Base-by-base conservation (phyloP, 2,888 invertebrate genomes). In the Plebejus melissa region DNA sequence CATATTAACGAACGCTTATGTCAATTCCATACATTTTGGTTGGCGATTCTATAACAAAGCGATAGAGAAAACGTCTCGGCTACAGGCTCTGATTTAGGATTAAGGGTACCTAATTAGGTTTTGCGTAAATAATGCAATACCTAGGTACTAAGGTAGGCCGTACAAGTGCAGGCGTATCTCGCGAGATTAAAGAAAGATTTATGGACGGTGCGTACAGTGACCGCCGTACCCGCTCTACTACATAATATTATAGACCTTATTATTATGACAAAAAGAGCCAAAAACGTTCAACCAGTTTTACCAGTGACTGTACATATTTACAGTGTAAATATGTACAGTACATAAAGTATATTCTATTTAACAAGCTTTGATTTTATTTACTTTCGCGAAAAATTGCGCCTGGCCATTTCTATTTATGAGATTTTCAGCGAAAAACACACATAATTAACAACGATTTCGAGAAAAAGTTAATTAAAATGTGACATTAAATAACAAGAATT, bases 381-480 rank as follows among this genome's bases (percentile, higher is more conserved):
- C 13, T 36, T 72, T 72, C 11, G 50, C 36, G 54, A 22, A 72
- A 50, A 50, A 72, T 28, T 50, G 32, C 32, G 6, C 32, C 16
- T 22, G 46, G 71, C 28, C 50, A 46, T 50, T 50, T 72, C 50
- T 72, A 72, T 72, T 72, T 72, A 50, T 72, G 50, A 72, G 32
- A 46, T 50, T 65, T 65, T 36, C 5, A 32, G 16, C 32, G 65
- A 65, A 36, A 36, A 65, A 41, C 41, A 41, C 28, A 41, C 38
- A 7, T 38, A 41, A 41, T 70, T 70, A 41, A 41, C n/a, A 38
- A 69, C 16, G 4, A 36, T 58, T 58, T 22, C n/a, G 7, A 58
- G 58, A 11, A 60, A 60, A 60, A 28, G 60, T 60, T 28, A 28
- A 28, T 60, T 60, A 60, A 60, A 28, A 60, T 11, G 60, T 60